Evolutionary conservation across 35 echinoderm and acorn worm genomes (phyloP).

Genomic region (Apostichopus japonicus): DNA sequence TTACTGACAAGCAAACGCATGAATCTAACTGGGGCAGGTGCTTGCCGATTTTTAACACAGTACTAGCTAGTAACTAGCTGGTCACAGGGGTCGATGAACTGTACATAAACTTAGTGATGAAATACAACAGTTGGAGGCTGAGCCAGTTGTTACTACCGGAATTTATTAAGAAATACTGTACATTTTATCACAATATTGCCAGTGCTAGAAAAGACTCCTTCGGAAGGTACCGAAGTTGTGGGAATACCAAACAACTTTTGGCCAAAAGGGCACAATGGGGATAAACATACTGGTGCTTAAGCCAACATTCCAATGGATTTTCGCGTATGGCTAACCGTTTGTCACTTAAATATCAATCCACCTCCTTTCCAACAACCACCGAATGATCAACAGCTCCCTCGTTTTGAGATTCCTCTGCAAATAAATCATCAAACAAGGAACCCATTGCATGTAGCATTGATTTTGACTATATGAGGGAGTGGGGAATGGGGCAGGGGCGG

Average conservation of each 20-base stretch:
- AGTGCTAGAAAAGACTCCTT: conserved; percentile 49
- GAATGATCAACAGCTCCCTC: conserved; percentile 18
- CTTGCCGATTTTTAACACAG: too few species aligned
- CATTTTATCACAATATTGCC: conserved; percentile 46
- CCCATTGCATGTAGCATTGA: background rate
- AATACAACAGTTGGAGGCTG: too few species aligned
- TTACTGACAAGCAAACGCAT: too few species aligned
- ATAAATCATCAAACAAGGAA: background rate
- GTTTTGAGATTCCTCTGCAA: background rate
- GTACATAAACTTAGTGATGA: too few species aligned
- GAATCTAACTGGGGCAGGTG: too few species aligned
- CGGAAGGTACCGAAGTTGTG: conserved; percentile 43
- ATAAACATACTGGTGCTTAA: background rate
- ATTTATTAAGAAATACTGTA: too few species aligned
- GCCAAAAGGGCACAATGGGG: conserved; percentile 34
- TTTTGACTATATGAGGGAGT: background rate
- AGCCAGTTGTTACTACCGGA: too few species aligned
- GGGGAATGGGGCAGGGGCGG: background rate
- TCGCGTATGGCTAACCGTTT: background rate
- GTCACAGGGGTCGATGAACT: too few species aligned
- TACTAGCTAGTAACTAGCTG: too few species aligned
- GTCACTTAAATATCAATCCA: conserved; percentile 23
- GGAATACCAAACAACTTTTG: conserved; percentile 47
- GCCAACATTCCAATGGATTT: conserved; percentile 57
- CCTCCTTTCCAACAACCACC: conserved; percentile 31